These are phyloP conservation scores for Campodea augens DNA, from an alignment of 1,140 invertebrate species.

Conservation along the genomic window DNA sequence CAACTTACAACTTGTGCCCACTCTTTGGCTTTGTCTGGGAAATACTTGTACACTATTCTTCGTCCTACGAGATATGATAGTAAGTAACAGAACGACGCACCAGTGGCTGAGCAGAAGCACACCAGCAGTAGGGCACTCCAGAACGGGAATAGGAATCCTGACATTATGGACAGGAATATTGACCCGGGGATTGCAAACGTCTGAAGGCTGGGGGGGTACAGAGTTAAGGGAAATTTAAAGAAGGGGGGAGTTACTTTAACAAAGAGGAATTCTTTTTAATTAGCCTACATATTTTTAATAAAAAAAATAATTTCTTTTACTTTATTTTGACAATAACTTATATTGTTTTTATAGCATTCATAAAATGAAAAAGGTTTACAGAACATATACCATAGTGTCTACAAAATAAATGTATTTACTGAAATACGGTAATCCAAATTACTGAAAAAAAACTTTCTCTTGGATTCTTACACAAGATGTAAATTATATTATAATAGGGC, in stretches of 20 bases:
- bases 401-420: no score
- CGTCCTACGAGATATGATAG: conserved; percentile 77
- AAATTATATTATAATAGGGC: no score
- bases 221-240: conserved; percentile 20
- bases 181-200: conserved; percentile 99
- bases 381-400: no score
- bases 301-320: no score
- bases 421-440: no score
- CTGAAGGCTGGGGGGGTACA: conserved; percentile 69
- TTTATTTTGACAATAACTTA: no score
- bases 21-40: conserved; percentile 62
- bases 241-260: neutral
- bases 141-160: conserved; percentile 93
- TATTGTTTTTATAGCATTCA: no score
- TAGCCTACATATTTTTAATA: no score
- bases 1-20: conserved; percentile 62
- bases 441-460: no score
- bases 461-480: no score
- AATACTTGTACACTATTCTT: conserved; percentile 65
- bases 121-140: conserved; percentile 71
- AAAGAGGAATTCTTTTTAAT: neutral
- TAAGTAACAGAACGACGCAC: conserved; percentile 88
- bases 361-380: no score
- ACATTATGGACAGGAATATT: conserved; percentile 90
- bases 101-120: conserved; percentile 88